A percentile compares a stretch with the other conserved stretches of the same genome.
Evolutionary conservation across 1,140 invertebrate genomes (phyloP).

Genomic region (Nixonia krombeini): DNA sequence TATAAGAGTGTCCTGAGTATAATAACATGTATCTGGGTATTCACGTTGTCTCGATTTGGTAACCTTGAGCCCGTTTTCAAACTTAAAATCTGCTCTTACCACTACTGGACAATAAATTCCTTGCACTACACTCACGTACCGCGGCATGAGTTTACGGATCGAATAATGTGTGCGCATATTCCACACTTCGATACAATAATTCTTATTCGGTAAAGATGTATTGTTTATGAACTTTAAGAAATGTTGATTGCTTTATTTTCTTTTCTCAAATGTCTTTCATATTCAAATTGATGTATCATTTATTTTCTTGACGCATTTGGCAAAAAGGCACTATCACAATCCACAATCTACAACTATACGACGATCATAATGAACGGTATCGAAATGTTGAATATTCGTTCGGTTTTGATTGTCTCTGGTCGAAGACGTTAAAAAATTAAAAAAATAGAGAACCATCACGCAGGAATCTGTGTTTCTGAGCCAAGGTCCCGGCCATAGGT

Average conservation of each 20-base stretch:
- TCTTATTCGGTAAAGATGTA: no score
- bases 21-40: slow-evolving; percentile 68
- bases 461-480: slow-evolving; percentile 63
- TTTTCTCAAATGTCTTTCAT: no score
- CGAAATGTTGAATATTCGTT: no score
- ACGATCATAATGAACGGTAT: no score
- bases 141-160: background rate
- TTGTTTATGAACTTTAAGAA: no score
- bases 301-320: no score
- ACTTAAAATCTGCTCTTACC: slow-evolving; percentile 17
- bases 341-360: no score
- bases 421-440: slow-evolving; percentile 24
- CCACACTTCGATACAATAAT: no score
- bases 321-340: no score
- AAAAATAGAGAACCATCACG: slow-evolving; percentile 31
- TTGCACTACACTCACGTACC: background rate
- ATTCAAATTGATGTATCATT: no score
- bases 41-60: slow-evolving; percentile 56
- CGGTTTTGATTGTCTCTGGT: no score
- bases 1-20: slow-evolving; percentile 25
- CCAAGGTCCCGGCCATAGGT: slow-evolving; percentile 55
- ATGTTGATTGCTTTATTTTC: slow-evolving; percentile 3
- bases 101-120: slow-evolving; percentile 18
- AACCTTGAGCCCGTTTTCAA: slow-evolving; percentile 66
- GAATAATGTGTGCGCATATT: no score